A percentile compares a stretch with the other conserved stretches of the same genome.
These are phyloP conservation scores for Pituophis catenifer DNA, from an alignment of 2,113 vertebrate species.

Conservation along the genomic window DNA sequence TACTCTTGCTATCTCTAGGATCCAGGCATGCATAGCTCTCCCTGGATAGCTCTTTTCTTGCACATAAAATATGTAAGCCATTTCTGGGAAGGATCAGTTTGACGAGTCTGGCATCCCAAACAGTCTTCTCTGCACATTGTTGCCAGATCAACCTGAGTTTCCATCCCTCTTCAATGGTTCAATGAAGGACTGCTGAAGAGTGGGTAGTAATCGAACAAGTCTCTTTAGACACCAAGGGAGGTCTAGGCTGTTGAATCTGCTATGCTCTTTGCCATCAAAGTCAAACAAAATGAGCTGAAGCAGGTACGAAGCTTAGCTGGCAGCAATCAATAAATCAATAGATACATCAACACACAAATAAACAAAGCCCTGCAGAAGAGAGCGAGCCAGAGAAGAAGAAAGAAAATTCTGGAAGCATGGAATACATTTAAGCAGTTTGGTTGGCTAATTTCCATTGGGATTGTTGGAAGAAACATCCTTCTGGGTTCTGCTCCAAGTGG, in stretches of 20 bases:
- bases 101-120: neutral
- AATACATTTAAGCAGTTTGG: neutral
- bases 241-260: neutral
- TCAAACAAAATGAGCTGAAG: conserved; percentile 9
- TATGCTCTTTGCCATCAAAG: neutral
- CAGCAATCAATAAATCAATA: conserved; percentile 9
- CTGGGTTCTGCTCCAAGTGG: too few species aligned
- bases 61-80: neutral
- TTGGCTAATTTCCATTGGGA: neutral
- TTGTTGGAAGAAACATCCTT: too few species aligned
- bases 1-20: neutral
- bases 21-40: neutral
- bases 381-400: neutral
- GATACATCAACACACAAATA: neutral
- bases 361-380: neutral
- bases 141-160: neutral
- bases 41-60: neutral
- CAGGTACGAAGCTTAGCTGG: neutral
- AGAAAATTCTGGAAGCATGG: neutral
- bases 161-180: neutral
- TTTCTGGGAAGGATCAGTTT: neutral
- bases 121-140: neutral
- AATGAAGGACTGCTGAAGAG: neutral
- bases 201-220: neutral
- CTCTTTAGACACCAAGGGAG: neutral